Conservation (phyloP, 2,113 vertebrate species). For the Labeo rohita region DNA sequence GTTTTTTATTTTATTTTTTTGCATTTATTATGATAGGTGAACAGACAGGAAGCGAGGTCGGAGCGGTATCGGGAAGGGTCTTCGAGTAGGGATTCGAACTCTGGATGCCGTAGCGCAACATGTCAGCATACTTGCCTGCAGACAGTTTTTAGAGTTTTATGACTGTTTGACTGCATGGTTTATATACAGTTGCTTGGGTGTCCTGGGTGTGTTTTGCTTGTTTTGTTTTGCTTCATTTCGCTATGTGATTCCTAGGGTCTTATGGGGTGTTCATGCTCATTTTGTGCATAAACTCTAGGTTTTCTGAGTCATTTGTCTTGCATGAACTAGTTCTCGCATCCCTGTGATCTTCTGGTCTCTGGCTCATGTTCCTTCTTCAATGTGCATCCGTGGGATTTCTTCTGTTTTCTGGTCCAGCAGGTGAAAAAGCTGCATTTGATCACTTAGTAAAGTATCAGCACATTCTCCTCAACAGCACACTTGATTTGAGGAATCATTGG, state of each 20-base stretch:
- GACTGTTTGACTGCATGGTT: not conserved
- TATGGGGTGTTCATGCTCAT: not conserved
- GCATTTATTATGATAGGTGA: too few relatives aligned
- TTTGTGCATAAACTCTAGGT: not conserved
- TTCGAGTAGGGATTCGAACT: too few relatives aligned
- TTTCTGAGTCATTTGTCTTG: not conserved
- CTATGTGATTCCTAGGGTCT: too few relatives aligned
- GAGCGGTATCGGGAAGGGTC: too few relatives aligned
- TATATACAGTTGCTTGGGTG: not conserved
- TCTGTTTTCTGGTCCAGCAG: not conserved
- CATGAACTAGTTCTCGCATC: not conserved
- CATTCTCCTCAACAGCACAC: not conserved
- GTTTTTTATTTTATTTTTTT: too few relatives aligned
- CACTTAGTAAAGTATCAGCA: not conserved
- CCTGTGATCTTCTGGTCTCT: not conserved
- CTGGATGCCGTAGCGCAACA: too few relatives aligned
- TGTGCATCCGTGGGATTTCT: not conserved
- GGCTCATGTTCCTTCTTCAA: not conserved
- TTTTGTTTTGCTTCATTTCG: too few relatives aligned
- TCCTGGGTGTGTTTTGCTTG: not conserved
- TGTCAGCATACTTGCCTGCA: too few relatives aligned
- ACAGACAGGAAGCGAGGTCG: too few relatives aligned
- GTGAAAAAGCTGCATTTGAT: not conserved
- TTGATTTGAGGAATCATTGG: not conserved
- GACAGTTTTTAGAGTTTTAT: rapidly evolving